phyloP scores from a whole-genome alignment of 2,797 vertebrate genomes.

The Propithecus deckenii region DNA sequence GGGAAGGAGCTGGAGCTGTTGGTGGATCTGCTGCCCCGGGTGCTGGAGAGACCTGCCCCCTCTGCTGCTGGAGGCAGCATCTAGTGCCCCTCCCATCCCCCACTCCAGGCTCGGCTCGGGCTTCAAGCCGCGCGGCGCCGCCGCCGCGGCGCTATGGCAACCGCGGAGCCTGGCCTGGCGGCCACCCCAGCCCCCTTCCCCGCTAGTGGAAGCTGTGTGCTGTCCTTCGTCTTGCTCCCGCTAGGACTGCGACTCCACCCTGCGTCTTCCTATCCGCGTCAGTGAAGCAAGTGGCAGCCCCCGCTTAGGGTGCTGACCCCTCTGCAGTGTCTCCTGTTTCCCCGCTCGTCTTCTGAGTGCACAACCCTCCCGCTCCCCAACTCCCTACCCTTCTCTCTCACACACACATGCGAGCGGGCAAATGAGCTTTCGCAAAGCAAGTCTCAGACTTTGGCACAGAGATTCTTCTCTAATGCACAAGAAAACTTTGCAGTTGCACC shows the following conservation, averaged over 20 bases:
- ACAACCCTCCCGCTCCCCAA: accelerated
- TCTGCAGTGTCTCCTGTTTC: background rate
- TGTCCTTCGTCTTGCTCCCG: constrained; percentile 58
- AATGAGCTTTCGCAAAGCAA: background rate
- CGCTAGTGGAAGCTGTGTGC: constrained; percentile 44
- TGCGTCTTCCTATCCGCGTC: background rate
- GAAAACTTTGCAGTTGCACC: constrained; percentile 37
- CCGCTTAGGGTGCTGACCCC: background rate
- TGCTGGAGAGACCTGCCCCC: background rate
- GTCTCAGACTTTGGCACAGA: background rate
- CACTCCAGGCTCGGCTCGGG: constrained; percentile 67
- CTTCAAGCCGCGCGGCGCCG: constrained; percentile 76
- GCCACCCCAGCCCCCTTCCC: constrained; percentile 69
- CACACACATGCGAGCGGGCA: accelerated
- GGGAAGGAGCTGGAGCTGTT: background rate
- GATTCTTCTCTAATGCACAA: background rate
- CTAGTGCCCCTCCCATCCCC: background rate
- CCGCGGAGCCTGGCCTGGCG: constrained; percentile 82
- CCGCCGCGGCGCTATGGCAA: constrained; percentile 88
- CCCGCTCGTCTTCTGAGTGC: background rate
- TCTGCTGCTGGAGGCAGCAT: background rate
- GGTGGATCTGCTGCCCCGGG: background rate
- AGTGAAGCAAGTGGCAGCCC: background rate
- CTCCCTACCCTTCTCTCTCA: background rate
- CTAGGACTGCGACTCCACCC: constrained; percentile 64